These are phyloP conservation scores for Theonella swinhoei DNA, from an alignment of 37 sponge, comb jelly and placozoan genomes.

Conservation along the genomic window DNA sequence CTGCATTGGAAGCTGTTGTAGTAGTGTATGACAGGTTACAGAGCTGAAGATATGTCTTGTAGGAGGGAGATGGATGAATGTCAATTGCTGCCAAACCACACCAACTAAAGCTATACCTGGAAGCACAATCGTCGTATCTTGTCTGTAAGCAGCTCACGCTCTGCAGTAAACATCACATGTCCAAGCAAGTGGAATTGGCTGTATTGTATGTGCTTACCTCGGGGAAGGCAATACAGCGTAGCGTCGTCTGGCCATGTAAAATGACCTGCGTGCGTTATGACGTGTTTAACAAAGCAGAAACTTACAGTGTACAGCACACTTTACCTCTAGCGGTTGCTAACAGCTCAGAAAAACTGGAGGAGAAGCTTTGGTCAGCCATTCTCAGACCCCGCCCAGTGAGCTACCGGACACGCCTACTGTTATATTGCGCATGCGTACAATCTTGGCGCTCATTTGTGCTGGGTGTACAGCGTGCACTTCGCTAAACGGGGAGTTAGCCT, in stretches of 20 bases:
- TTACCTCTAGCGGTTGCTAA: slow-evolving; percentile 23
- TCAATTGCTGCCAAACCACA: not conserved
- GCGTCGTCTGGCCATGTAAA: slow-evolving; percentile 40
- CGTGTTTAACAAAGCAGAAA: not conserved
- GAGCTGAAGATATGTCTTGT: slow-evolving; percentile 29
- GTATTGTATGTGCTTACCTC: slow-evolving; percentile 15
- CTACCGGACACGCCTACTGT: not conserved
- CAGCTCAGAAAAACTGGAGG: slow-evolving; percentile 10
- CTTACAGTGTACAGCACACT: no score
- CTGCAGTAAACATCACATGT: no score
- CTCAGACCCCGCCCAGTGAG: not conserved
- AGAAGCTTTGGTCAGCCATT: not conserved
- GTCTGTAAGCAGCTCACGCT: slow-evolving; percentile 47
- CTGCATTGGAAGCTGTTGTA: slow-evolving; percentile 34
- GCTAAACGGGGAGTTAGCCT: no score
- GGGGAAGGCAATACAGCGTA: slow-evolving; percentile 22
- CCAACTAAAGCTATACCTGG: slow-evolving; percentile 26
- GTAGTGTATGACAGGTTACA: slow-evolving; percentile 5
- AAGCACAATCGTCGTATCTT: slow-evolving; percentile 19
- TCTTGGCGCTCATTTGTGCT: not conserved
- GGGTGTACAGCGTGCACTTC: no score
- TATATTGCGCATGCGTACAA: not conserved
- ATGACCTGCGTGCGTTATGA: slow-evolving; percentile 5
- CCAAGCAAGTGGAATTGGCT: not conserved
- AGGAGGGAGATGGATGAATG: not conserved